Evolutionary conservation across 2,888 invertebrate species (phyloP).

Genomic region (Theodoxus fluviatilis): DNA sequence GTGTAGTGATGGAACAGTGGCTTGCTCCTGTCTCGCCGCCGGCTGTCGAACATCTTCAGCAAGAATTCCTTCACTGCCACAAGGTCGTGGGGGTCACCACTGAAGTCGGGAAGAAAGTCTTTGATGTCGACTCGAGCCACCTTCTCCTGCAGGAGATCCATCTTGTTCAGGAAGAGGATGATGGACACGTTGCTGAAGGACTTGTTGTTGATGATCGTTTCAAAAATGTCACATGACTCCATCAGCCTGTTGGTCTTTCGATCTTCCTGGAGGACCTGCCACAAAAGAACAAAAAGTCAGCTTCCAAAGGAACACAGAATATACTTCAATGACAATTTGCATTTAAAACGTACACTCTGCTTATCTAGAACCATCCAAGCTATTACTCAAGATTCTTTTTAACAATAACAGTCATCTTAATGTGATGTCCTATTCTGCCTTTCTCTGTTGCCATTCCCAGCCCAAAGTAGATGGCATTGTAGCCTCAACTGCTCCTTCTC

Average conservation of each 20-base stretch:
- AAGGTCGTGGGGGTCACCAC: constrained; percentile 69
- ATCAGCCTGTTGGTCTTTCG: constrained; percentile 92
- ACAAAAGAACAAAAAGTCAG: not conserved
- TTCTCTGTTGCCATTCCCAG: no score
- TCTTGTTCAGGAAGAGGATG: constrained; percentile 97
- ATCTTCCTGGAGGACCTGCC: constrained; percentile 80
- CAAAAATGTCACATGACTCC: constrained; percentile 96
- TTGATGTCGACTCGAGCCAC: constrained; percentile 66
- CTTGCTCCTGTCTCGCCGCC: constrained; percentile 82
- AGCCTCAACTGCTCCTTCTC: no score
- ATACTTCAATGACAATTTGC: not conserved
- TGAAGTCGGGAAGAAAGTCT: constrained; percentile 67
- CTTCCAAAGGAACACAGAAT: not conserved
- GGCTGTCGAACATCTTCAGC: constrained; percentile 82
- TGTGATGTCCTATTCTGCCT: no score
- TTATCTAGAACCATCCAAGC: no score
- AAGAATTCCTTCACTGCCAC: constrained; percentile 91
- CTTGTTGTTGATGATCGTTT: constrained; percentile 96
- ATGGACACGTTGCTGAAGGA: constrained; percentile 93
- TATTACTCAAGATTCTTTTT: no score
- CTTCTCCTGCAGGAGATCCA: constrained; percentile 90
- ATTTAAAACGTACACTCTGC: not conserved
- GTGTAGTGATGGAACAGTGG: constrained; percentile 96
- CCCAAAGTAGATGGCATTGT: no score
- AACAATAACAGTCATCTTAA: no score